Evolutionary conservation across 2,113 vertebrate genomes (phyloP).

Genomic region (Balaeniceps rex): DNA sequence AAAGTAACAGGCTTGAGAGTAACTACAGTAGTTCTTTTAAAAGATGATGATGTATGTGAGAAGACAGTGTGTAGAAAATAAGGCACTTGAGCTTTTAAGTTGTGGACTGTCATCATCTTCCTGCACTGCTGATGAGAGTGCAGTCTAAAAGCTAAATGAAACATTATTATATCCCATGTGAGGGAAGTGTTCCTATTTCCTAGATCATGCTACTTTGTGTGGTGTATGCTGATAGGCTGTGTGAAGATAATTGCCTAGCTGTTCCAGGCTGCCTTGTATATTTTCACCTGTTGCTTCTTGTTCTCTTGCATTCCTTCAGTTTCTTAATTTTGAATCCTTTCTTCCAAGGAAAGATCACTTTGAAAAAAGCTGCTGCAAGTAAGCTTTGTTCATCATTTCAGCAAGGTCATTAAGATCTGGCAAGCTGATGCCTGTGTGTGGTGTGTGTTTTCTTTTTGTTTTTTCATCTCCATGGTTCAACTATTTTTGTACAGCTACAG

Average conservation of each 20-base stretch:
- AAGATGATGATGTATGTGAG: background rate
- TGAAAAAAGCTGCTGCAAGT: background rate
- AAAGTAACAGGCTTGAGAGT: background rate
- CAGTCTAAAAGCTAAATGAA: background rate
- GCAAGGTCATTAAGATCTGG: background rate
- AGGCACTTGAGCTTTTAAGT: background rate
- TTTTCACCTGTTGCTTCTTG: conserved; percentile 10
- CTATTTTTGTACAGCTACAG: background rate
- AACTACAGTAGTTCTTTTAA: background rate
- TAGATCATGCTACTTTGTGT: background rate
- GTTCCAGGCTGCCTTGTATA: background rate
- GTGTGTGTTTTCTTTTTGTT: rapidly evolving
- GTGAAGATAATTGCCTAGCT: background rate
- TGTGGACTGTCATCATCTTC: background rate
- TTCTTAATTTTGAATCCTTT: background rate
- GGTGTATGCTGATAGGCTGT: background rate
- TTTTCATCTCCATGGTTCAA: background rate
- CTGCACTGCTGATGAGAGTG: background rate
- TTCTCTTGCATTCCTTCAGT: background rate
- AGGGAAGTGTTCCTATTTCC: background rate
- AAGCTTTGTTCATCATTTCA: background rate
- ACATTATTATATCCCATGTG: background rate
- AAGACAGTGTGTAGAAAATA: background rate
- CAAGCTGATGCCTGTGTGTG: background rate
- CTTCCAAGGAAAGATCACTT: background rate